These are phyloP conservation scores for Antheraea pernyi DNA, from an alignment of 1,140 invertebrate genomes.

Conservation along the genomic window DNA sequence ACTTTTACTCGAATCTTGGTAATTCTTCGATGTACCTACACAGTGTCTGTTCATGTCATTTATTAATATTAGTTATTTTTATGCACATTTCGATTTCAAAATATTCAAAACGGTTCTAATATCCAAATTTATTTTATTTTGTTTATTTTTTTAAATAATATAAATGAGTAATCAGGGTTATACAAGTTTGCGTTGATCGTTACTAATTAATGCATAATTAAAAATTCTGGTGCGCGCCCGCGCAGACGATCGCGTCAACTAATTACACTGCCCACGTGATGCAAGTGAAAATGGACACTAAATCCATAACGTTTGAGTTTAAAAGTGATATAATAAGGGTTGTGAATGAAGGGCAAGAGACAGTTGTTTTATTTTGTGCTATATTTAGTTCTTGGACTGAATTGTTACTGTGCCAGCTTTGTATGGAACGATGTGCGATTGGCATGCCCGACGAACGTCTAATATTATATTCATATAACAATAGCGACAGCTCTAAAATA, in stretches of 20 bases:
- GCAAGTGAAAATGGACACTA: constrained; percentile 51
- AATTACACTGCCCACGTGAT: constrained; percentile 52
- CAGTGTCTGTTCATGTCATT: too few relatives aligned
- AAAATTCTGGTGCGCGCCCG: constrained; percentile 73
- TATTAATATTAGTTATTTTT: too few relatives aligned
- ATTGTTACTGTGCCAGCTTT: constrained; percentile 73
- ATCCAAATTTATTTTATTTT: too few relatives aligned
- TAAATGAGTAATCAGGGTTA: constrained; percentile 47
- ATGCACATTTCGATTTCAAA: too few relatives aligned
- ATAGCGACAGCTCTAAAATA: constrained; percentile 12
- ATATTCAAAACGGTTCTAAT: too few relatives aligned
- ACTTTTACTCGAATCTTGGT: too few relatives aligned
- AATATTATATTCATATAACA: constrained; percentile 11
- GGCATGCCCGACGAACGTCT: constrained; percentile 41
- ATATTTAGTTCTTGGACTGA: constrained; percentile 74
- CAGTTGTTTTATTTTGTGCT: constrained; percentile 78
- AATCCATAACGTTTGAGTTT: constrained; percentile 38
- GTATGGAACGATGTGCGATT: constrained; percentile 54
- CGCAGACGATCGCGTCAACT: constrained; percentile 64
- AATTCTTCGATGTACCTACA: too few relatives aligned
- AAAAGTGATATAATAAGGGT: constrained; percentile 45
- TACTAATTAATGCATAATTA: constrained; percentile 78
- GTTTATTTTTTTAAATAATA: not conserved
- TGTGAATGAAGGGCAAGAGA: constrained; percentile 74
- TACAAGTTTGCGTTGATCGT: constrained; percentile 66